Conservation (phyloP, 2,888 invertebrate genomes). For the Mimumesa dahlbomi region DNA sequence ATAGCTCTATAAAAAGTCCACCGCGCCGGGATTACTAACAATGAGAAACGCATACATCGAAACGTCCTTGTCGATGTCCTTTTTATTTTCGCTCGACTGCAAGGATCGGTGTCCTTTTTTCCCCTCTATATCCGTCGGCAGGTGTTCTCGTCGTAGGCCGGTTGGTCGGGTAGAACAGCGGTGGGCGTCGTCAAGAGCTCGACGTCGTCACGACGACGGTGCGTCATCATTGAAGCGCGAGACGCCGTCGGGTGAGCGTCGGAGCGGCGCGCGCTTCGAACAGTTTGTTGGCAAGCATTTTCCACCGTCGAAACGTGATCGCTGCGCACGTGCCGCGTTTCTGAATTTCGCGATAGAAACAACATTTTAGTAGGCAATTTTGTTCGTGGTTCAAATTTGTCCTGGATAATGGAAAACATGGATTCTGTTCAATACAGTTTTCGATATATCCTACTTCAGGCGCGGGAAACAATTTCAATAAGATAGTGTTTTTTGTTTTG, state of each 20-base stretch:
- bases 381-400: background rate
- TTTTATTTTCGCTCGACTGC: background rate
- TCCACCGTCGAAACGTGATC: constrained; percentile 20
- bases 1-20: too few species aligned
- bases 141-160: constrained; percentile 18
- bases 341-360: background rate
- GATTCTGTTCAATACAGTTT: too few species aligned
- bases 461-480: too few species aligned
- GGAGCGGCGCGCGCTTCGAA: constrained; percentile 58
- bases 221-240: constrained; percentile 75
- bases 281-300: constrained; percentile 10
- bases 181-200: constrained; percentile 57
- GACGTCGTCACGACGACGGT: constrained; percentile 59
- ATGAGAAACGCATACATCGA: too few species aligned
- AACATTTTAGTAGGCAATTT: background rate
- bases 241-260: constrained; percentile 74
- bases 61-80: too few species aligned
- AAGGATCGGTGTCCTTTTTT: constrained; percentile 20
- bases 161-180: constrained; percentile 16
- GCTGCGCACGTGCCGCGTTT: constrained; percentile 18
- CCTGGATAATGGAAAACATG: too few species aligned
- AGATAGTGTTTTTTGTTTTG: too few species aligned
- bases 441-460: too few species aligned
- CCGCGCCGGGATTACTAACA: too few species aligned
- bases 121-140: background rate